Evolutionary conservation across 2,113 vertebrate species (phyloP).

Genomic region (Penelope pileata): DNA sequence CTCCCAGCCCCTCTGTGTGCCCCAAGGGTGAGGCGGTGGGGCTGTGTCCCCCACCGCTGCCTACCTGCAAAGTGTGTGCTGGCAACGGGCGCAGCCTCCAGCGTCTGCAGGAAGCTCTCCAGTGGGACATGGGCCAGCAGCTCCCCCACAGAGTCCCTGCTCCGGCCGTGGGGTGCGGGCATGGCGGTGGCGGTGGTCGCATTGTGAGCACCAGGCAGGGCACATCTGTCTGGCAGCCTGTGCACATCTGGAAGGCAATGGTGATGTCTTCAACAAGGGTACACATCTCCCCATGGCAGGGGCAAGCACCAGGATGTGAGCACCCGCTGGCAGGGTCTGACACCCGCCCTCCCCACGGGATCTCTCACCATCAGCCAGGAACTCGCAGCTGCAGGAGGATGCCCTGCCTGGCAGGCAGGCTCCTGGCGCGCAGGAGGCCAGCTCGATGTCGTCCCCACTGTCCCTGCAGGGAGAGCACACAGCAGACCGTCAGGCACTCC

Average conservation of each 20-base stretch:
- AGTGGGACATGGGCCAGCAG: constrained; percentile 87
- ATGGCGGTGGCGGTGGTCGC: neutral
- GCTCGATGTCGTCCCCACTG: constrained; percentile 92
- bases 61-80: constrained; percentile 78
- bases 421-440: constrained; percentile 87
- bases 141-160: constrained; percentile 84
- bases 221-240: constrained; percentile 67
- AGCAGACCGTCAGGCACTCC: neutral
- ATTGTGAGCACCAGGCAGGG: neutral
- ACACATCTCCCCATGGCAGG: neutral
- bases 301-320: neutral
- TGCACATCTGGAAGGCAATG: constrained; percentile 44
- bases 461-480: constrained; percentile 80
- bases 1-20: neutral
- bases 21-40: neutral
- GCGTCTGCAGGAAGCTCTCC: constrained; percentile 90
- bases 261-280: neutral
- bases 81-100: constrained; percentile 80
- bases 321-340: neutral
- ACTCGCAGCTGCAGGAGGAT: constrained; percentile 94
- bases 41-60: neutral
- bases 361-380: constrained; percentile 87
- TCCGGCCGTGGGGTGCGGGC: constrained; percentile 75
- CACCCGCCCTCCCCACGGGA: accelerated
- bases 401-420: constrained; percentile 82